These are phyloP conservation scores for Drosophila nannoptera DNA, from an alignment of 1,140 invertebrate species.

Conservation along the genomic window DNA sequence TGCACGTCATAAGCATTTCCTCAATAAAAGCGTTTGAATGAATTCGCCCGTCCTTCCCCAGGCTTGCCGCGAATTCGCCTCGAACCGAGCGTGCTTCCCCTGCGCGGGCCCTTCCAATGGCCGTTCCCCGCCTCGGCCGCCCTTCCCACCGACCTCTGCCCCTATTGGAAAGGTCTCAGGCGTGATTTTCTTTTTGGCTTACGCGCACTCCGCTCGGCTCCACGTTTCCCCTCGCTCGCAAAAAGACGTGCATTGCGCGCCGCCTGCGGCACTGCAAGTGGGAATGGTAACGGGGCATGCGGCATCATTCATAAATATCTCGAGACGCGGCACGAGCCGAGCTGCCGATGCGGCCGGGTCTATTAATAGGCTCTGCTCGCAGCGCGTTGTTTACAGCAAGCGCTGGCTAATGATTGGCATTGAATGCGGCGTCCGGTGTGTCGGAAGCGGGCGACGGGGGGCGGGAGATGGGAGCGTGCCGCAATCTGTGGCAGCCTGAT, in stretches of 20 bases:
- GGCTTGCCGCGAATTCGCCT: too few species aligned
- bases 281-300: constrained; percentile 9
- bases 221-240: background rate
- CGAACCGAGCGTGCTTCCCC: constrained; percentile 13
- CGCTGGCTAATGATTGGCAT: constrained; percentile 51
- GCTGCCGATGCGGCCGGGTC: constrained; percentile 29
- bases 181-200: background rate
- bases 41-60: too few species aligned
- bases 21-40: too few species aligned
- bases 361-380: constrained; percentile 52
- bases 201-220: too few species aligned
- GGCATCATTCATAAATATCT: constrained; percentile 41
- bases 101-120: background rate
- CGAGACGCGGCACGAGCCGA: constrained; percentile 26
- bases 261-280: constrained; percentile 9
- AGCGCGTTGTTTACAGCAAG: constrained; percentile 35
- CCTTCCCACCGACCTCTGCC: background rate
- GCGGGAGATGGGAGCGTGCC: constrained; percentile 52
- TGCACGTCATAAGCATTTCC: too few species aligned
- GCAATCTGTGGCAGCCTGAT: constrained; percentile 39
- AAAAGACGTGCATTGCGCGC: constrained; percentile 16
- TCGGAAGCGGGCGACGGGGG: constrained; percentile 29
- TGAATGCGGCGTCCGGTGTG: constrained; percentile 21
- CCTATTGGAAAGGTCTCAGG: constrained; percentile 17
- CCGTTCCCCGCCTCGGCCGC: too few species aligned